Percentiles rank a stretch among this genome's conserved stretches.
Evolutionary conservation across 2,888 invertebrate species (phyloP).

Genomic region (Lycaena phlaeas): DNA sequence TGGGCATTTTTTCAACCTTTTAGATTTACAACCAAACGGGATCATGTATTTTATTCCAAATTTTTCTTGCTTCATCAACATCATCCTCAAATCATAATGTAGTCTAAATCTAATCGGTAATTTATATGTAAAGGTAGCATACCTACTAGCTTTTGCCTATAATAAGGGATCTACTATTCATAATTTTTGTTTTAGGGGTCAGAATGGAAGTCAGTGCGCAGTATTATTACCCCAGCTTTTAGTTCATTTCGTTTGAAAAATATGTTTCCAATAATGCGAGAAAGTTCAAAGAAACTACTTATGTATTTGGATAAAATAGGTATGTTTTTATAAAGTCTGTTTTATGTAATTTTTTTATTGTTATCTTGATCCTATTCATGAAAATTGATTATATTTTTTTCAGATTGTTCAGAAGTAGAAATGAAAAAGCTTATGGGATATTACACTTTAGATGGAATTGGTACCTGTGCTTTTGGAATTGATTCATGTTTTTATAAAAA

Average conservation of each 20-base stretch:
- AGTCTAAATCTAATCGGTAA: too few relatives aligned
- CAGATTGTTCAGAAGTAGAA: conserved; percentile 60
- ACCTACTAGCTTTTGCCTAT: too few relatives aligned
- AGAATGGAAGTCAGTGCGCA: conserved; percentile 69
- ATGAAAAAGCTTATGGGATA: conserved; percentile 70
- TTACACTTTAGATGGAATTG: conserved; percentile 70
- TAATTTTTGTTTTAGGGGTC: conserved; percentile 37
- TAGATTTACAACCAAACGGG: background rate
- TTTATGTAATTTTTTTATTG: background rate
- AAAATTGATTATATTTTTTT: conserved; percentile 16
- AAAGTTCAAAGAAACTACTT: conserved; percentile 59
- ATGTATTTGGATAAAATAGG: conserved; percentile 51
- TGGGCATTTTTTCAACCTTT: too few relatives aligned
- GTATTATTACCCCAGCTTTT: conserved; percentile 67
- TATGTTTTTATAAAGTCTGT: too few relatives aligned
- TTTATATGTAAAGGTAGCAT: too few relatives aligned
- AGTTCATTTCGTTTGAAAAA: conserved; percentile 66
- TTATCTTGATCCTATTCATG: too few relatives aligned
- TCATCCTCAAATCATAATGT: too few relatives aligned
- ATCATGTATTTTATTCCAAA: too few relatives aligned
- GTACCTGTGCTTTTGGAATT: conserved; percentile 72
- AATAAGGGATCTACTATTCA: too few relatives aligned
- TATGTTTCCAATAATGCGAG: conserved; percentile 60
- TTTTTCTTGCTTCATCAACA: too few relatives aligned
- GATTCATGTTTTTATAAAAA: conserved; percentile 62